Evolutionary conservation across 2,888 invertebrate species (phyloP).

Genomic region (Mamestra brassicae): DNA sequence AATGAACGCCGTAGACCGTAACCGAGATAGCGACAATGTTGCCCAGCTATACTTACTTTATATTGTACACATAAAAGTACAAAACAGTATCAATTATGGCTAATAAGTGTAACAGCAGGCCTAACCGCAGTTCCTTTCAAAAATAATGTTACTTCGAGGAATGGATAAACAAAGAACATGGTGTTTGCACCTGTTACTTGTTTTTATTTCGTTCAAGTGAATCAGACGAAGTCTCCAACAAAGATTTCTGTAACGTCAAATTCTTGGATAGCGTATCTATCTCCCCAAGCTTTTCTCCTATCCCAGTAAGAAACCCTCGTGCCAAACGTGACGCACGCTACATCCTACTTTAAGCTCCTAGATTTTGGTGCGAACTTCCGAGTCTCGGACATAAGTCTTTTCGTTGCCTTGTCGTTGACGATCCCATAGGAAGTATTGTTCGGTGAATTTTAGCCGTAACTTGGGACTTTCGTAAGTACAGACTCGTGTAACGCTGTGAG

Average conservation of each 20-base stretch:
- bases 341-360: constrained; percentile 4
- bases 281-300: background rate
- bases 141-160: background rate
- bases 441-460: constrained; percentile 8
- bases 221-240: background rate
- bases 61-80: background rate
- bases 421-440: constrained; percentile 13
- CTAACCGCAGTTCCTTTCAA: background rate
- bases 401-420: background rate
- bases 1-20: background rate
- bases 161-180: background rate
- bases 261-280: constrained; percentile 1
- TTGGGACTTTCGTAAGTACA: constrained; percentile 15
- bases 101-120: too few species aligned
- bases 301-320: background rate
- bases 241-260: background rate
- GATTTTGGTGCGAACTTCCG: constrained; percentile 1
- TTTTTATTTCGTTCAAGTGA: background rate
- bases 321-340: background rate
- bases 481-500: constrained; percentile 11
- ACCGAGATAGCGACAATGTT: background rate
- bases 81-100: background rate
- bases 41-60: background rate
- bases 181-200: background rate
- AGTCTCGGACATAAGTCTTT: background rate